Evolutionary conservation across 2,113 vertebrate genomes (phyloP).

Genomic region (Pseudorasbora parva): DNA sequence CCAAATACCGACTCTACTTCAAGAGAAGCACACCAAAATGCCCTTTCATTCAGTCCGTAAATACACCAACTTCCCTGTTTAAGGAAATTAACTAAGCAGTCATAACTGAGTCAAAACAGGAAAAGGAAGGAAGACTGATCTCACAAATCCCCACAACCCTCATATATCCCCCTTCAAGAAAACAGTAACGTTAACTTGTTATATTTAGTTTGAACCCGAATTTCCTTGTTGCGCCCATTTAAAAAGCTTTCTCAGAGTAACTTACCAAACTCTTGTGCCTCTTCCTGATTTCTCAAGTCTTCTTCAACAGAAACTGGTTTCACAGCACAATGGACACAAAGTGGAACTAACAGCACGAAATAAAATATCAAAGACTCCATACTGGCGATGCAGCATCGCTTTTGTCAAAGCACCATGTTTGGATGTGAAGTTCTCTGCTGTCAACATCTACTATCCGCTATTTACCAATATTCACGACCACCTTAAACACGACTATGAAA

Average conservation of each 20-base stretch:
- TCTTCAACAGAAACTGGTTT: constrained; percentile 52
- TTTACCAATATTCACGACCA: neutral
- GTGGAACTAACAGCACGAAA: constrained; percentile 51
- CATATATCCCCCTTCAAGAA: neutral
- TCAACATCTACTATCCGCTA: constrained; percentile 13
- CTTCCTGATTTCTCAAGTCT: constrained; percentile 46
- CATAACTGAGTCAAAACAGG: constrained; percentile 24
- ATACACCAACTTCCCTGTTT: neutral
- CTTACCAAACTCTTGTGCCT: constrained; percentile 68
- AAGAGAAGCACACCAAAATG: neutral
- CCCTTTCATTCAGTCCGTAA: neutral
- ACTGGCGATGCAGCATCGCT: constrained; percentile 26
- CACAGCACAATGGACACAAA: constrained; percentile 61
- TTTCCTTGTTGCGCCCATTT: neutral
- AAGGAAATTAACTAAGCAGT: neutral
- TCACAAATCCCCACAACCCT: neutral
- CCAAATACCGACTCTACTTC: neutral
- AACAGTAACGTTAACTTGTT: too few species aligned
- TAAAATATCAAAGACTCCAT: constrained; percentile 45
- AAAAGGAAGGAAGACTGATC: constrained; percentile 15
- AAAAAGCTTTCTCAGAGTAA: neutral
- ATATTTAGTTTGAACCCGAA: neutral
- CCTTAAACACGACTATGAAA: neutral
- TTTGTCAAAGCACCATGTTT: neutral
- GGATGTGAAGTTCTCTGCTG: neutral